Conservation (phyloP, 2,797 vertebrate genomes). For the Synanceia verrucosa region DNA sequence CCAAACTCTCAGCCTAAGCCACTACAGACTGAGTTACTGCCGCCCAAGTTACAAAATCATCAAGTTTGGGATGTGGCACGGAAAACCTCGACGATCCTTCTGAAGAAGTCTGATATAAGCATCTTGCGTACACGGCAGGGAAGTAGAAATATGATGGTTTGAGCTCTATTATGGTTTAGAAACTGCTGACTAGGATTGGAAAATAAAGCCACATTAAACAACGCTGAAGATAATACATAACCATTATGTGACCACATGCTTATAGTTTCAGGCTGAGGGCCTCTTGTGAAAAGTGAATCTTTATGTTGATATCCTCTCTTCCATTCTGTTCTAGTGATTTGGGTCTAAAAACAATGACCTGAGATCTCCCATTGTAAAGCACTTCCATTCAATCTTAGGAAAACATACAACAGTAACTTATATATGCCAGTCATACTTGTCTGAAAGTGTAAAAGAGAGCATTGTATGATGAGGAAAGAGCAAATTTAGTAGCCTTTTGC, state of each 20-base stretch:
- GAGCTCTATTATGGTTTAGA: constrained; percentile 66
- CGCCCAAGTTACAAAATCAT: too few species aligned
- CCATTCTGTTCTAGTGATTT: constrained; percentile 10
- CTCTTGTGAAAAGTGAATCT: constrained; percentile 32
- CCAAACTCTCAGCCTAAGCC: too few species aligned
- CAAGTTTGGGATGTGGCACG: constrained; percentile 50
- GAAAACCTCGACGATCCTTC: constrained; percentile 39
- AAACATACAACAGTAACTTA: constrained; percentile 24
- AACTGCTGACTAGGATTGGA: constrained; percentile 73
- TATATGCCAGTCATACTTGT: constrained; percentile 39
- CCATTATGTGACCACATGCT: constrained; percentile 54
- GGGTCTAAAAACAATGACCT: constrained; percentile 7
- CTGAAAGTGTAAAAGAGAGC: constrained; percentile 33
- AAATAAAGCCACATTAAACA: constrained; percentile 72
- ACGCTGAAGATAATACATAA: constrained; percentile 55
- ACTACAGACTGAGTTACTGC: too few species aligned
- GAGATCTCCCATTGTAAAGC: constrained; percentile 13
- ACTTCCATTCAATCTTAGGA: constrained; percentile 20
- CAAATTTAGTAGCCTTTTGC: constrained; percentile 37
- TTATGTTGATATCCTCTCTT: constrained; percentile 16
- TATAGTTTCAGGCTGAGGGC: constrained; percentile 45
- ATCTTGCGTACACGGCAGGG: constrained; percentile 36
- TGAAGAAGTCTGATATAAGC: constrained; percentile 35
- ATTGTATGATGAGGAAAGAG: constrained; percentile 41
- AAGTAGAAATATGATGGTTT: constrained; percentile 60